These are phyloP conservation scores for Altica lythri DNA, from an alignment of 2,888 invertebrate species.

Conservation along the genomic window DNA sequence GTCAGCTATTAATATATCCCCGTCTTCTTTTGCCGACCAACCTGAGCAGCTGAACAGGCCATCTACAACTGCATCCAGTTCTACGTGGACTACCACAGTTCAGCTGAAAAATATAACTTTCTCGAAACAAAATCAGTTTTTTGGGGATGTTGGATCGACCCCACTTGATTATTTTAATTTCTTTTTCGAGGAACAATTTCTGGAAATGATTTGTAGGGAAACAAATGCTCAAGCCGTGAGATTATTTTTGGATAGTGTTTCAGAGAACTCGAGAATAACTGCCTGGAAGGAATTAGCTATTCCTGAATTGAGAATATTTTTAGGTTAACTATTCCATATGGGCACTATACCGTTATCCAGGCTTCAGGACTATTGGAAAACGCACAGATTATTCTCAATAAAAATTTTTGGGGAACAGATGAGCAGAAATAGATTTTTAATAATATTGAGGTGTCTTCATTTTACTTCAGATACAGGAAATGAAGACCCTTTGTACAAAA, in stretches of 20 bases:
- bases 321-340: slow-evolving; percentile 25
- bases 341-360: slow-evolving; percentile 19
- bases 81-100: slow-evolving; percentile 1
- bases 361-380: slow-evolving; percentile 32
- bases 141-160: slow-evolving; percentile 8
- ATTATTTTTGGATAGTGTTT: slow-evolving; percentile 11
- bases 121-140: slow-evolving; percentile 1
- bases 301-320: slow-evolving; percentile 11
- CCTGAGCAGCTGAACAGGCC: slow-evolving; percentile 3
- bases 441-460: slow-evolving; percentile 31
- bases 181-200: slow-evolving; percentile 4
- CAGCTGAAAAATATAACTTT: slow-evolving; percentile 1
- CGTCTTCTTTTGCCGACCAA: slow-evolving; percentile 6
- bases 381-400: slow-evolving; percentile 24
- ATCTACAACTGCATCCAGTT: not conserved
- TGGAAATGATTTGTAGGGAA: slow-evolving; percentile 14
- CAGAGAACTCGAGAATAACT: slow-evolving; percentile 14
- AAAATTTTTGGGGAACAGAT: slow-evolving; percentile 22
- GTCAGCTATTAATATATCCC: slow-evolving; percentile 3
- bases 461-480: slow-evolving; percentile 17
- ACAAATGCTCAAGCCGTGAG: slow-evolving; percentile 15
- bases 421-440: slow-evolving; percentile 30
- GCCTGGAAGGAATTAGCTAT: slow-evolving; percentile 6
- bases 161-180: no score
- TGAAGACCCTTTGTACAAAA: slow-evolving; percentile 40